Percentiles rank a stretch among this genome's conserved stretches.
These are phyloP conservation scores for Aradus depressus DNA, from an alignment of 2,888 invertebrate species.

Conservation along the genomic window DNA sequence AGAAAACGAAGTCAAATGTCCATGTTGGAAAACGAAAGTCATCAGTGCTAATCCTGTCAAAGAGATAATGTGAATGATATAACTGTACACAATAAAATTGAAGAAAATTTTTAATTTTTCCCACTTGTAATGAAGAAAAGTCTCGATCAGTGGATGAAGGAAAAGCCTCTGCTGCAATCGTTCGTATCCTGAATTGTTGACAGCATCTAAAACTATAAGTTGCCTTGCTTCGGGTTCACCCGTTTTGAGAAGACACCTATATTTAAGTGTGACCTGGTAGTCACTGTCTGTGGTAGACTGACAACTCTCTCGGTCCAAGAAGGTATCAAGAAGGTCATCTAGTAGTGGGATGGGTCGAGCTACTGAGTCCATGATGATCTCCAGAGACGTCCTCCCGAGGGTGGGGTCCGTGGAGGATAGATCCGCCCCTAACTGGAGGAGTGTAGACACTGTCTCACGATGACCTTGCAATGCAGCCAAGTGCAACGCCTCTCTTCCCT, in stretches of 20 bases:
- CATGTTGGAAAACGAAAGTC: not conserved
- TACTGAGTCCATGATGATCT: slow-evolving; percentile 42
- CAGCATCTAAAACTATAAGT: slow-evolving; percentile 45
- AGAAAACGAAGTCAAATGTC: not conserved
- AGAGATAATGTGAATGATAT: slow-evolving; percentile 41
- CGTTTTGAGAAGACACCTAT: slow-evolving; percentile 36
- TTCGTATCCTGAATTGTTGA: slow-evolving; percentile 44
- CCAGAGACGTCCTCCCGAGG: slow-evolving; percentile 38
- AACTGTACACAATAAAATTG: slow-evolving; percentile 42
- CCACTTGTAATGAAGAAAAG: slow-evolving; percentile 48
- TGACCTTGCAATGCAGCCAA: slow-evolving; percentile 46
- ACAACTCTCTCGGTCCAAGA: slow-evolving; percentile 41
- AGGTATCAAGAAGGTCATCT: slow-evolving; percentile 43
- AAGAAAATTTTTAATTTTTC: slow-evolving; percentile 44
- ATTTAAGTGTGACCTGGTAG: slow-evolving; percentile 38
- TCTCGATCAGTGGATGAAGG: slow-evolving; percentile 47
- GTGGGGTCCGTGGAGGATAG: slow-evolving; percentile 36
- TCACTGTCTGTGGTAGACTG: slow-evolving; percentile 36
- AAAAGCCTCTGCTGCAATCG: slow-evolving; percentile 42
- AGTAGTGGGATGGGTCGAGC: slow-evolving; percentile 44
- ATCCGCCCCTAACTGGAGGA: slow-evolving; percentile 41
- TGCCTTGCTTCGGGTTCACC: slow-evolving; percentile 36
- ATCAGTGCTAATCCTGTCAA: slow-evolving; percentile 39
- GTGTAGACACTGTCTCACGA: slow-evolving; percentile 44
- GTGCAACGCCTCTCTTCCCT: slow-evolving; percentile 37